These are phyloP conservation scores for Malacoctenus gilli DNA, from an alignment of 2,797 vertebrate species.

Conservation along the genomic window DNA sequence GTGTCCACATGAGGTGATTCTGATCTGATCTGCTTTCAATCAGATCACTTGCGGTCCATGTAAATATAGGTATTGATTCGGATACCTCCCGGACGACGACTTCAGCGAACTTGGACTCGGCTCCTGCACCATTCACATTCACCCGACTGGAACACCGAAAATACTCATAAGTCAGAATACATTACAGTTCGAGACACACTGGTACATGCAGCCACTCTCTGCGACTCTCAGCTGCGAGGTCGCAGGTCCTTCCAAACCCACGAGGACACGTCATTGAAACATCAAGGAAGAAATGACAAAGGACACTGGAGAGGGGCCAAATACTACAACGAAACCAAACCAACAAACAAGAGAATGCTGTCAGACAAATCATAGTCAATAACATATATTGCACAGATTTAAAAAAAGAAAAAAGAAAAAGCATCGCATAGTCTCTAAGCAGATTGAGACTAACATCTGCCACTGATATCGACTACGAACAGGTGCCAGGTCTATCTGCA, in stretches of 20 bases:
- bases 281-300: constrained; percentile 53
- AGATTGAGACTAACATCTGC: constrained; percentile 80
- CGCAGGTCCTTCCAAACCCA: constrained; percentile 77
- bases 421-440: constrained; percentile 70
- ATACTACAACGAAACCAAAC: constrained; percentile 46
- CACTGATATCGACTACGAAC: constrained; percentile 75
- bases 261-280: constrained; percentile 58
- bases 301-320: constrained; percentile 21
- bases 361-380: constrained; percentile 72
- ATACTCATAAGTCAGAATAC: too few species aligned
- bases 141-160: too few species aligned
- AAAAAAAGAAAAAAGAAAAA: constrained; percentile 55
- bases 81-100: too few species aligned
- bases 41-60: too few species aligned
- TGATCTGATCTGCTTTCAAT: too few species aligned
- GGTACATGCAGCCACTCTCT: too few species aligned
- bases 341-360: constrained; percentile 55
- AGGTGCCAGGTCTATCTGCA: constrained; percentile 44
- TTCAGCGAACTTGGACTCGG: too few species aligned
- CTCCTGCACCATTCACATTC: too few species aligned
- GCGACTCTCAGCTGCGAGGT: constrained; percentile 81
- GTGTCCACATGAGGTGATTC: too few species aligned
- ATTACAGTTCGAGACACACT: constrained; percentile 88
- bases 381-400: constrained; percentile 78
- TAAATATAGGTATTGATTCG: too few species aligned